Evolutionary conservation across 2,888 invertebrate species (phyloP).

Genomic region (Pyrrhosoma nymphula): DNA sequence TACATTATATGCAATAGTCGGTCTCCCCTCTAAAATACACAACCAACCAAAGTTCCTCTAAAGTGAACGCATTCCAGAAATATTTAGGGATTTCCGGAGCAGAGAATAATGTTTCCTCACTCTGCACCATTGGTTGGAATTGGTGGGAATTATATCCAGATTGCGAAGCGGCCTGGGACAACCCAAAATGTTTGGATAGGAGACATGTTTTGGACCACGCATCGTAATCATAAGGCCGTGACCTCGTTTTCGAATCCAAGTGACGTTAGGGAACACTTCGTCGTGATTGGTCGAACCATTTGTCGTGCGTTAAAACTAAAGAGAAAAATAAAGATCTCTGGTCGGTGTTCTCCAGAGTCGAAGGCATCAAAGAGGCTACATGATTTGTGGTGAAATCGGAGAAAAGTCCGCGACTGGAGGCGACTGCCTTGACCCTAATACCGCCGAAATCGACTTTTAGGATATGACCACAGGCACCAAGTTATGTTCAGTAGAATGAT

Average conservation of each 20-base stretch:
- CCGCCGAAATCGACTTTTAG: background rate
- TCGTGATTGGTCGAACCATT: background rate
- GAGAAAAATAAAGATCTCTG: background rate
- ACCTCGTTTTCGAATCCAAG: background rate
- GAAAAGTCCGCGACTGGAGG: background rate
- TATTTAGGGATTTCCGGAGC: background rate
- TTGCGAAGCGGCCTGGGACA: background rate
- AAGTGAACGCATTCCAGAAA: too few relatives aligned
- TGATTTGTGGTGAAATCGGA: background rate
- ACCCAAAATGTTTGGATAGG: background rate
- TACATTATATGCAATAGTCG: too few relatives aligned
- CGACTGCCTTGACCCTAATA: constrained; percentile 31
- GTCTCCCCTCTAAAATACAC: too few relatives aligned
- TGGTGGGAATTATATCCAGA: background rate
- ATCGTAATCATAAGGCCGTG: background rate
- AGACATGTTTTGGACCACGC: background rate
- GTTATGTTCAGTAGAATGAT: background rate
- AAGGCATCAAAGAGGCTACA: background rate
- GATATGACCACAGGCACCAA: background rate
- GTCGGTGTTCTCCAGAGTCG: background rate
- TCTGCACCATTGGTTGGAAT: too few relatives aligned
- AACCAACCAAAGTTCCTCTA: too few relatives aligned
- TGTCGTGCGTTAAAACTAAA: background rate
- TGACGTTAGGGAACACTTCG: background rate
- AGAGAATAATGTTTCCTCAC: background rate